Percentiles rank a stretch among this genome's conserved stretches.
Conservation (phyloP, 2,113 vertebrate genomes). For the Octodon degus region DNA sequence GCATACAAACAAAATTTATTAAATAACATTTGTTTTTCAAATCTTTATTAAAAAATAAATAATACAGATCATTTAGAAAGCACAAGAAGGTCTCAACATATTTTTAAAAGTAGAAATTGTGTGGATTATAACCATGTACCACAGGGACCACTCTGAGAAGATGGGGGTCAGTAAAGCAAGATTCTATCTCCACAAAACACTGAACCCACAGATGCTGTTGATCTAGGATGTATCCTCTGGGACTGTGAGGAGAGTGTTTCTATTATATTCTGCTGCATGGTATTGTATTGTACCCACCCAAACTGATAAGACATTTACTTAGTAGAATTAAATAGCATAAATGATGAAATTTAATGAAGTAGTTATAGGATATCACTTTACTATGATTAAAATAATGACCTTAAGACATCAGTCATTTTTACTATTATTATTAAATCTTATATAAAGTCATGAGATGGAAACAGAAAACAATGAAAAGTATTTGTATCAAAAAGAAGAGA, state of each 20-base stretch:
- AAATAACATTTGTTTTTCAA: background rate
- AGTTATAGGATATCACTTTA: background rate
- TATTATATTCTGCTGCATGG: background rate
- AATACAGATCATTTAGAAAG: background rate
- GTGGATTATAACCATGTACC: background rate
- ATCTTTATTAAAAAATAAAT: background rate
- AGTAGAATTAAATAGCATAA: background rate
- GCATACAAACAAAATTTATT: background rate
- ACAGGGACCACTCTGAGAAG: background rate
- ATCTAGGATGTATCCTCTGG: background rate
- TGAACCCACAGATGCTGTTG: background rate
- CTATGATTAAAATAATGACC: background rate
- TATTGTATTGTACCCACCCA: background rate
- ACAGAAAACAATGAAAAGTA: background rate
- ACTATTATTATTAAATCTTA: background rate
- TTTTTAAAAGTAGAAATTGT: constrained; percentile 11
- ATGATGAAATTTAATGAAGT: background rate
- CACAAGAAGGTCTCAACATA: background rate
- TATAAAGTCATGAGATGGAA: background rate
- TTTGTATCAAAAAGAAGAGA: background rate
- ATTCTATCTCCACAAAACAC: background rate
- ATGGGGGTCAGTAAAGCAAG: background rate
- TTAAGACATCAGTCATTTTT: background rate
- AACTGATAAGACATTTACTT: background rate
- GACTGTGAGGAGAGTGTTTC: background rate